A percentile compares a stretch with the other conserved stretches of the same genome.
These are phyloP conservation scores for Hetaerina titia DNA, from an alignment of 2,888 invertebrate genomes.

Conservation along the genomic window DNA sequence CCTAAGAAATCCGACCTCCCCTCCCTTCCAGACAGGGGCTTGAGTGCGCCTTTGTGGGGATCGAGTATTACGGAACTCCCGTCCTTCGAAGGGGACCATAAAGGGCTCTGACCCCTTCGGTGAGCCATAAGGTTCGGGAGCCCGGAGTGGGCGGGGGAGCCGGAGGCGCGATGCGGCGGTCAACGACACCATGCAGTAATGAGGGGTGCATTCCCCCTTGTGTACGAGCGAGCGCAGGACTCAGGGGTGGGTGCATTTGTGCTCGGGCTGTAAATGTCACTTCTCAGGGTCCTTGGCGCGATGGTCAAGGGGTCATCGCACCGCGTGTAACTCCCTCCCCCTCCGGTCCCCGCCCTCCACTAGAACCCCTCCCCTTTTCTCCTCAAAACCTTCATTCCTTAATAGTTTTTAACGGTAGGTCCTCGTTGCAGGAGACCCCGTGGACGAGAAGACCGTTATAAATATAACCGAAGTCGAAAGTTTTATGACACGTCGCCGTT, in stretches of 20 bases:
- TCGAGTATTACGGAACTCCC: background rate
- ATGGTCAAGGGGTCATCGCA: background rate
- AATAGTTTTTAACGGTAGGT: slow-evolving; percentile 27
- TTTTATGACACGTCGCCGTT: background rate
- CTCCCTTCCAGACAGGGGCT: background rate
- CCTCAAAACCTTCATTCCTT: background rate
- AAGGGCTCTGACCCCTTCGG: slow-evolving; percentile 18
- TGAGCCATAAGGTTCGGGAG: background rate
- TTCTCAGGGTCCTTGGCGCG: background rate
- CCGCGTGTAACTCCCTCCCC: background rate
- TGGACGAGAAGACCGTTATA: background rate
- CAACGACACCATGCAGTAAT: background rate
- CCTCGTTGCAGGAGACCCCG: background rate
- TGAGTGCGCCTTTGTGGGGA: background rate
- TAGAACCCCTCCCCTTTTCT: background rate
- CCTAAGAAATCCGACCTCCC: background rate
- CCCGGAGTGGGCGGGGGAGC: background rate
- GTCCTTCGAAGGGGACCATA: background rate
- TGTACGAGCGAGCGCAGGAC: background rate
- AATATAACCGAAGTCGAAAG: slow-evolving; percentile 21
- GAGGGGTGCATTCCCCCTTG: background rate
- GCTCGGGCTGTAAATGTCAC: slow-evolving; percentile 15
- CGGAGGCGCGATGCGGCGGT: background rate
- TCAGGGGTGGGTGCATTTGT: background rate
- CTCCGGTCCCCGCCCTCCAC: background rate